These are phyloP conservation scores for Steinernema carpocapsae DNA, from an alignment of 2,888 invertebrate genomes.

Conservation along the genomic window DNA sequence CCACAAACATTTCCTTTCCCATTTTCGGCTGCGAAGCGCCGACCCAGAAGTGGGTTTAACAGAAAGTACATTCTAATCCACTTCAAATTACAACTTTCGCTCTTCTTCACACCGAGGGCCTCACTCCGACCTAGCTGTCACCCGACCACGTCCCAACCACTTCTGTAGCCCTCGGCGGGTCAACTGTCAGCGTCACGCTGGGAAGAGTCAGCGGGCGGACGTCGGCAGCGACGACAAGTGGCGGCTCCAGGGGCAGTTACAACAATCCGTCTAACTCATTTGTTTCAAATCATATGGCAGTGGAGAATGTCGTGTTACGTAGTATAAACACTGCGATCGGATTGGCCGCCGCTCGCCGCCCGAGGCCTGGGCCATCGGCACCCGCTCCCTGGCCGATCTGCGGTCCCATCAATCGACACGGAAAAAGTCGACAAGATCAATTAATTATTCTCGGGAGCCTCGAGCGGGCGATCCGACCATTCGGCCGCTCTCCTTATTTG, in stretches of 20 bases:
- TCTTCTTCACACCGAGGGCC: too few relatives aligned
- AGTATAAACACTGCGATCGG: conserved; percentile 27
- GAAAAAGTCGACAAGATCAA: conserved; percentile 11
- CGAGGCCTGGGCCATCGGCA: background rate
- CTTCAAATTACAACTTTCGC: too few relatives aligned
- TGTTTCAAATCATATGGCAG: conserved; percentile 30
- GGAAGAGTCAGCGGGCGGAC: background rate
- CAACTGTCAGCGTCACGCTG: background rate
- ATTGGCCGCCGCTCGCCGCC: conserved; percentile 5
- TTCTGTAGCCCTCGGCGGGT: background rate
- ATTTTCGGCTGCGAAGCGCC: too few relatives aligned
- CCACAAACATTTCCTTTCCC: too few relatives aligned
- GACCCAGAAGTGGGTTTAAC: too few relatives aligned
- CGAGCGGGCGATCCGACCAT: background rate
- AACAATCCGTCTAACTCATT: conserved; percentile 18
- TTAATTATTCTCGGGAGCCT: conserved; percentile 8
- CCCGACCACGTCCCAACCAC: background rate
- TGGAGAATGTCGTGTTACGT: conserved; percentile 17
- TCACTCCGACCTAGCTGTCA: too few relatives aligned
- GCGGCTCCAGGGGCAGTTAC: background rate
- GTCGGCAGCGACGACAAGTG: conserved; percentile 4
- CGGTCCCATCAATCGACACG: conserved; percentile 23
- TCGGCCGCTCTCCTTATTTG: conserved; percentile 1
- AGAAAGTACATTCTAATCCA: too few relatives aligned
- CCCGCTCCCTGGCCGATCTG: background rate